These are phyloP conservation scores for Pomacea canaliculata DNA, from an alignment of 2,888 invertebrate species.

Conservation along the genomic window DNA sequence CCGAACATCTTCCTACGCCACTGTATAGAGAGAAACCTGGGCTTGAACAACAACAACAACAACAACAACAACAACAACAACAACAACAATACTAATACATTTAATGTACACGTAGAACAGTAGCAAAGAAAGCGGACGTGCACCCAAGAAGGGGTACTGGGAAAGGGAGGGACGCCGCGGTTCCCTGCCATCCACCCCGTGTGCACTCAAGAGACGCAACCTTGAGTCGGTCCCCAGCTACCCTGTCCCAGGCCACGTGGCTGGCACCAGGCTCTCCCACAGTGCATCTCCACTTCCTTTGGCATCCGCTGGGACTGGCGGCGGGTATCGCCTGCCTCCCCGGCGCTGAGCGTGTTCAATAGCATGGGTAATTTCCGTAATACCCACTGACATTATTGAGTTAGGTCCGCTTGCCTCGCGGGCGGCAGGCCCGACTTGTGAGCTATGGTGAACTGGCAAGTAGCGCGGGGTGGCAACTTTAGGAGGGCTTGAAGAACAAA, in stretches of 20 bases:
- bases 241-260: slow-evolving; percentile 21
- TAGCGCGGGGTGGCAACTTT: not conserved
- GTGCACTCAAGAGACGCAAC: too few species aligned
- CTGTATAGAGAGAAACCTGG: too few species aligned
- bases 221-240: not conserved
- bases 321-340: slow-evolving; percentile 17
- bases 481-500: slow-evolving; percentile 23
- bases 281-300: slow-evolving; percentile 19
- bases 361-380: not conserved
- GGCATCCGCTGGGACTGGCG: slow-evolving; percentile 8
- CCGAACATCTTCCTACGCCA: too few species aligned
- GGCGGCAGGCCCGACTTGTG: slow-evolving; percentile 28
- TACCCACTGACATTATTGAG: slow-evolving; percentile 37
- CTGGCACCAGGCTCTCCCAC: slow-evolving; percentile 18
- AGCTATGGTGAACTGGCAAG: not conserved
- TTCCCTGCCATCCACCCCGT: too few species aligned
- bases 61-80: too few species aligned
- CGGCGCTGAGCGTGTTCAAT: slow-evolving; percentile 27
- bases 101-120: too few species aligned
- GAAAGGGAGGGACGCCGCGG: too few species aligned
- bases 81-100: not conserved
- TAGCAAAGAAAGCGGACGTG: not conserved
- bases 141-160: not conserved
- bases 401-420: slow-evolving; percentile 33
- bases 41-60: too few species aligned